phyloP scores from a whole-genome alignment of 2,888 invertebrate genomes.

The Ophion costatus region DNA sequence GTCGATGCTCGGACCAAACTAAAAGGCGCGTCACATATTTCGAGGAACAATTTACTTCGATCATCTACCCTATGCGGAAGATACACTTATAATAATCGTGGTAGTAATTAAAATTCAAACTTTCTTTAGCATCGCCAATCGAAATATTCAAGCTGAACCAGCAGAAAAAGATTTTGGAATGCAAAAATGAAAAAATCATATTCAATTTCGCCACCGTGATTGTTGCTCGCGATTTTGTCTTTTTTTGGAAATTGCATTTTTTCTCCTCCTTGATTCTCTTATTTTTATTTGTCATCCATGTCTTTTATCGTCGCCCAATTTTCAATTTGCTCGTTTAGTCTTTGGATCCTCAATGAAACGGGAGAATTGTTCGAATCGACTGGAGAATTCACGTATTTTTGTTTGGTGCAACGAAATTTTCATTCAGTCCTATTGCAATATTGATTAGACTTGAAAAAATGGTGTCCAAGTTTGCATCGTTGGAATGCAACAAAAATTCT shows the following conservation, averaged over 20 bases:
- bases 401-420: not conserved
- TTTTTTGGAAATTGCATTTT: not conserved
- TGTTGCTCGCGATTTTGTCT: not conserved
- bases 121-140: not conserved
- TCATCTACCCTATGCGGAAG: not conserved
- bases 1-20: not conserved
- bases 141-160: not conserved
- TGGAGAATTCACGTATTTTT: not conserved
- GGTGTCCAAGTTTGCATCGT: not conserved
- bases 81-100: not conserved
- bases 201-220: not conserved
- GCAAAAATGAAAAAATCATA: not conserved
- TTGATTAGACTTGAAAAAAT: not conserved
- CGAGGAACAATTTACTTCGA: conserved; percentile 1
- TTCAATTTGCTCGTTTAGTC: too few species aligned
- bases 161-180: not conserved
- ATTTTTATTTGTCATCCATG: too few species aligned
- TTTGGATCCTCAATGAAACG: too few species aligned
- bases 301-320: too few species aligned
- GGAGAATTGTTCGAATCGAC: not conserved
- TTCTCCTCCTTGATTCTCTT: not conserved
- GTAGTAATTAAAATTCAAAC: not conserved
- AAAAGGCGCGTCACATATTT: not conserved
- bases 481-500: not conserved
- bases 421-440: not conserved